phyloP scores from a whole-genome alignment of 2,797 vertebrate genomes.

The Lepus oiostolus region DNA sequence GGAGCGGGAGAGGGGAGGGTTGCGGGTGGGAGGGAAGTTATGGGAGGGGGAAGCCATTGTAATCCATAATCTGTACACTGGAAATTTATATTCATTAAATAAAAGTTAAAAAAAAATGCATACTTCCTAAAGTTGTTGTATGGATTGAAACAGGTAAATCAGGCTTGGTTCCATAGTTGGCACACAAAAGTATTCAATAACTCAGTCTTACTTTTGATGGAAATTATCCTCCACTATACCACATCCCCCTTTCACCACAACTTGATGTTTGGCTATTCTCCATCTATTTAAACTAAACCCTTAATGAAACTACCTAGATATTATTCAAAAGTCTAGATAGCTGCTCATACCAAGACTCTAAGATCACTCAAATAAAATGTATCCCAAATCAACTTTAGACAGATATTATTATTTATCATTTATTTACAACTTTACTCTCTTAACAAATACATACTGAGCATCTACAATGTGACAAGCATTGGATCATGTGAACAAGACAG shows the following conservation, averaged over 20 bases:
- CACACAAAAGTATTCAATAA: neutral
- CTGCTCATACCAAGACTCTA: neutral
- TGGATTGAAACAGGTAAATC: neutral
- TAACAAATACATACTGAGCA: neutral
- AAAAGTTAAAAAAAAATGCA: too few species aligned
- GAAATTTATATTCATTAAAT: too few species aligned
- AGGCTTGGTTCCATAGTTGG: neutral
- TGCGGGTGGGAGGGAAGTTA: too few species aligned
- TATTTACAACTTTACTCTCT: neutral
- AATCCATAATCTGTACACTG: too few species aligned
- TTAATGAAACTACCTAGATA: slow-evolving; percentile 49
- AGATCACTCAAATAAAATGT: neutral
- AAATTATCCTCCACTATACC: neutral
- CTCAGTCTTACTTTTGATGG: neutral
- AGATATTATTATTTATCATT: neutral
- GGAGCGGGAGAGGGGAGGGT: too few species aligned
- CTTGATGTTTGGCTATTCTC: neutral
- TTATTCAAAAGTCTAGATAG: neutral
- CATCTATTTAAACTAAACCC: neutral
- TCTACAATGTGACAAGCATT: neutral
- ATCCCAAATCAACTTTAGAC: slow-evolving; percentile 17
- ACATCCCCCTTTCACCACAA: too few species aligned
- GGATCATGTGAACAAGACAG: neutral
- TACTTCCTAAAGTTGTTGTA: neutral
- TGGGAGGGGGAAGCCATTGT: too few species aligned